A percentile compares a stretch with the other conserved stretches of the same genome.
phyloP scores from a whole-genome alignment of 1,140 invertebrate genomes.

The Tribolium madens region DNA sequence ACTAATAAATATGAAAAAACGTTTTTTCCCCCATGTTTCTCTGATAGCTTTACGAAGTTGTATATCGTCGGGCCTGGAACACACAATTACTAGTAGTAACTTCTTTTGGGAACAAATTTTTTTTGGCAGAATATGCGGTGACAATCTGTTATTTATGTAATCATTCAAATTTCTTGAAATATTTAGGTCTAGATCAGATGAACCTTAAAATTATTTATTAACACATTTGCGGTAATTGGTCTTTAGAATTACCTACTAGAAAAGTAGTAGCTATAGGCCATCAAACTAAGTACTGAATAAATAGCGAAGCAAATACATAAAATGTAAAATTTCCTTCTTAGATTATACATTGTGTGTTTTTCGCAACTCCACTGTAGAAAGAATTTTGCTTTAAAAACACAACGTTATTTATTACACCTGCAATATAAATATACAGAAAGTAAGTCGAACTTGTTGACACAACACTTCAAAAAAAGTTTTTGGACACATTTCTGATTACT shows the following conservation, averaged over 20 bases:
- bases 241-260: background rate
- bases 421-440: no score
- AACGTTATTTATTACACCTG: no score
- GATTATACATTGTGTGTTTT: background rate
- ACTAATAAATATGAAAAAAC: conserved; percentile 66
- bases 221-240: background rate
- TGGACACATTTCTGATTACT: no score
- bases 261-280: background rate
- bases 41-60: conserved; percentile 78
- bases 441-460: no score
- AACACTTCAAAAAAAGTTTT: no score
- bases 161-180: conserved; percentile 76
- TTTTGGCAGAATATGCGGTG: conserved; percentile 73
- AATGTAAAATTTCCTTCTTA: background rate
- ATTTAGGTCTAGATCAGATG: conserved; percentile 75
- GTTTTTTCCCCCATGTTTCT: conserved; percentile 83
- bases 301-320: background rate
- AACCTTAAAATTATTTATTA: background rate
- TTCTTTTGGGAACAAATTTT: conserved; percentile 70
- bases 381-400: no score
- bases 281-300: background rate
- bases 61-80: conserved; percentile 77
- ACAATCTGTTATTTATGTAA: conserved; percentile 77
- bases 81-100: conserved; percentile 81
- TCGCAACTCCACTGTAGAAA: background rate